Conservation (phyloP, 2,797 vertebrate genomes). For the Paratrypauchen microcephalus region DNA sequence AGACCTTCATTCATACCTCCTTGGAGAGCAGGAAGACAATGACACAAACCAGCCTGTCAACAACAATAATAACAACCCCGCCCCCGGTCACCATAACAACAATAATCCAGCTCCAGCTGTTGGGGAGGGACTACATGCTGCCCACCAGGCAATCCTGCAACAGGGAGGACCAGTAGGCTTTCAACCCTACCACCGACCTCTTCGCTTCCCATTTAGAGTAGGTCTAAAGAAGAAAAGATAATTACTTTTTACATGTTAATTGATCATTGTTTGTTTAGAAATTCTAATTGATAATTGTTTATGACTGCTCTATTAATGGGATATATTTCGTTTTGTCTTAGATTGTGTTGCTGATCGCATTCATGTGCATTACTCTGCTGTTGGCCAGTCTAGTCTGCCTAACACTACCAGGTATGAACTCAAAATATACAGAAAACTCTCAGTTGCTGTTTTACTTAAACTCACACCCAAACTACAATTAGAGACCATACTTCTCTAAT, state of each 20-base stretch:
- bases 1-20: constrained; percentile 96
- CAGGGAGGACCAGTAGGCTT: constrained; percentile 97
- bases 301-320: not conserved
- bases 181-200: constrained; percentile 94
- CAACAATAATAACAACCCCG: constrained; percentile 92
- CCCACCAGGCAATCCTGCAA: constrained; percentile 97
- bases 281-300: not conserved
- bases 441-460: not conserved
- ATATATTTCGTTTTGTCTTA: constrained; percentile 51
- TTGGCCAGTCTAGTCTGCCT: constrained; percentile 93
- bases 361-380: constrained; percentile 94
- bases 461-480: constrained; percentile 43
- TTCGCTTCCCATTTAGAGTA: constrained; percentile 95
- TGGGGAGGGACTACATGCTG: constrained; percentile 95
- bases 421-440: not conserved
- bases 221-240: constrained; percentile 20
- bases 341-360: constrained; percentile 91
- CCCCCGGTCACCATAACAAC: constrained; percentile 85
- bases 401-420: constrained; percentile 89
- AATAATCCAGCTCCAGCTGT: constrained; percentile 91
- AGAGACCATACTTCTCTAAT: constrained; percentile 13
- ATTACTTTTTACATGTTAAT: not conserved
- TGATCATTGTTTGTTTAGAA: not conserved
- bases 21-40: constrained; percentile 96
- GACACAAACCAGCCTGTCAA: constrained; percentile 91